Conservation (phyloP, 2,113 vertebrate species). For the Hippocampus barbouri region DNA sequence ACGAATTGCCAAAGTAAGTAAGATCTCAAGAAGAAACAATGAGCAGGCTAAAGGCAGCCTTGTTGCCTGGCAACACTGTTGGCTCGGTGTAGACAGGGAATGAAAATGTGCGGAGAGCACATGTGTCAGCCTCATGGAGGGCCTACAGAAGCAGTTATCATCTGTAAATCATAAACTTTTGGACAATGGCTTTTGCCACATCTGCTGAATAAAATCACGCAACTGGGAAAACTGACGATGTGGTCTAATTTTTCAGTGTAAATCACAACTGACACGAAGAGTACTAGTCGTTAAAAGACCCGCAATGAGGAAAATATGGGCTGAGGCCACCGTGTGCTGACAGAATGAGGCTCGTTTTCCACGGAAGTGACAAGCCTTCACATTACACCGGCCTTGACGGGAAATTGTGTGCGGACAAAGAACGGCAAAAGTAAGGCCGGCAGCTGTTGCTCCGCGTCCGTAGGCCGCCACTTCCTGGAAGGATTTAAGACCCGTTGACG, state of each 20-base stretch:
- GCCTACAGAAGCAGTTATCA: neutral
- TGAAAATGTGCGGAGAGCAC: neutral
- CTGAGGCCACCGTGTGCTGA: conserved; percentile 22
- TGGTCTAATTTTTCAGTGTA: neutral
- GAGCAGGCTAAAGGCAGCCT: neutral
- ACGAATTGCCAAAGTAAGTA: neutral
- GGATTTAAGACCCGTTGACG: conserved; percentile 44
- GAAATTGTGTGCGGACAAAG: neutral
- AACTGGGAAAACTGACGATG: neutral
- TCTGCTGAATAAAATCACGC: neutral
- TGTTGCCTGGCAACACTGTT: conserved; percentile 2
- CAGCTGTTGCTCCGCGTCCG: conserved; percentile 53
- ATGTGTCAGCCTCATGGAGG: neutral
- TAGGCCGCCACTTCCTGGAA: conserved; percentile 41
- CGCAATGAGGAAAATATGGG: conserved; percentile 17
- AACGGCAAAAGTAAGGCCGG: neutral
- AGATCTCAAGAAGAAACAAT: neutral
- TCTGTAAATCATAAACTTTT: conserved; percentile 1
- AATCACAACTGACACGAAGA: neutral
- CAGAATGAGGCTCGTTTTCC: conserved; percentile 4
- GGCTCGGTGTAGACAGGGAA: neutral
- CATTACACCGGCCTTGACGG: conserved; percentile 8
- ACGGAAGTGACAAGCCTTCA: neutral
- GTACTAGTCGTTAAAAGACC: neutral
- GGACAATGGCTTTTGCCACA: neutral